These are phyloP conservation scores for Capreolus pygargus DNA, from an alignment of 2,113 vertebrate species.

Conservation along the genomic window DNA sequence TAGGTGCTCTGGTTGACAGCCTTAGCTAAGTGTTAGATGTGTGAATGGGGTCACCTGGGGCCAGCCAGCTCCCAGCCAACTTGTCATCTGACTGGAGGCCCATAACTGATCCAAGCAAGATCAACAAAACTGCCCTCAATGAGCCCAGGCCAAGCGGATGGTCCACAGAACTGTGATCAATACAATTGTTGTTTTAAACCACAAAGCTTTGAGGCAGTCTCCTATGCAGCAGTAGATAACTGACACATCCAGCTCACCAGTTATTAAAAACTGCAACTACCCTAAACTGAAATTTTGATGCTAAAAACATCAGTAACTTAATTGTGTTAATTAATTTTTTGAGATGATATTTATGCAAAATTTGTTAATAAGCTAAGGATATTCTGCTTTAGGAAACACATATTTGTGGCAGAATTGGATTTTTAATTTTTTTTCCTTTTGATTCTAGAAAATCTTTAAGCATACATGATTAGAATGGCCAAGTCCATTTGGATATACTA, in stretches of 20 bases:
- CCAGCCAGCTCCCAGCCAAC: not conserved
- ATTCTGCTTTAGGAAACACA: slow-evolving; percentile 2
- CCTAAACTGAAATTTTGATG: not conserved
- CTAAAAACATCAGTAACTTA: not conserved
- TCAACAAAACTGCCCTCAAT: not conserved
- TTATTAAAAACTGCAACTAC: not conserved
- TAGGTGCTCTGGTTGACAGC: not conserved
- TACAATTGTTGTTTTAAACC: not conserved
- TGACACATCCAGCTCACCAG: not conserved
- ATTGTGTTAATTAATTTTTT: not conserved
- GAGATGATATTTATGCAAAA: not conserved
- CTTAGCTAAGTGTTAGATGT: not conserved
- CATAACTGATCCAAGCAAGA: not conserved
- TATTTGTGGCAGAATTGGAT: not conserved
- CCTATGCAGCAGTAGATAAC: not conserved
- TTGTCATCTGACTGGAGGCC: not conserved
- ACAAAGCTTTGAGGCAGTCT: not conserved
- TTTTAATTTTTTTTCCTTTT: not conserved
- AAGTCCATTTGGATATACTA: not conserved
- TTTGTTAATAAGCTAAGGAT: not conserved
- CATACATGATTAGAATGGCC: not conserved
- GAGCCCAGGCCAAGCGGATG: not conserved
- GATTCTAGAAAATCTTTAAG: slow-evolving; percentile 17
- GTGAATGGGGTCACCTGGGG: not conserved
- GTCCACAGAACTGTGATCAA: not conserved